Base-by-base conservation (phyloP, 2,888 invertebrate genomes). In the Nudaria mundana region DNA sequence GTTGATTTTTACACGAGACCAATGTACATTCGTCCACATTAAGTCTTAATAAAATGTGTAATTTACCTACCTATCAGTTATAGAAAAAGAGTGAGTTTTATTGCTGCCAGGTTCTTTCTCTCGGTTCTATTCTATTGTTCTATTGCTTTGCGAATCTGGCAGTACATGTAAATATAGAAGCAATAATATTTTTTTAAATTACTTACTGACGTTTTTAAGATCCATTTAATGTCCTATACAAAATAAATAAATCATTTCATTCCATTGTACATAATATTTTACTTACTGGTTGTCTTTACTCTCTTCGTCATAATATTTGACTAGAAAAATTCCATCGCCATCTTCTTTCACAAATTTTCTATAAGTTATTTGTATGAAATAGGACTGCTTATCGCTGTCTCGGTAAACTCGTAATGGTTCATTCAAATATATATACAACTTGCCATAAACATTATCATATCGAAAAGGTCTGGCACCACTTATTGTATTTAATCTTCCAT, bases 401-500 rank as follows among this genome's bases (percentile, higher is more conserved):
- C 70, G 69, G 24, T 77, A 87, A 23, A 72, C 68, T 15, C 52
- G 57, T 13, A 88, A 44, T 0, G 82, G 65, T 29, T 84, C 78
- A 5, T 52, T 68, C 16, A 87, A 66, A 61, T 80, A 75, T 52
- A 88, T 77, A 18, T 58, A 64, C 10, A 88, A 43, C 50, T 81
- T 82, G 1, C 80, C 78, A 35, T 50, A 63, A 11, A 42, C 49
- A 12, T 38, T 56, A 20, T 83, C 74, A 23, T 71, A 76, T 31
- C 77, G 75, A 33, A 69, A 84, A 1, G 87, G 84, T 7, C 79
- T 63, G 3, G 69, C 61, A 3, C 53, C 57, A 31, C 80, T 80
- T 4, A 85, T 71, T 7, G 87, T 74, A 44, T 87, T 67, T 0
- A 46, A 52, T 10, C 57, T 45, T 1, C 72, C 76, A 35, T 78